These are phyloP conservation scores for Bothrops jararaca DNA, from an alignment of 2,113 vertebrate species.

Conservation along the genomic window DNA sequence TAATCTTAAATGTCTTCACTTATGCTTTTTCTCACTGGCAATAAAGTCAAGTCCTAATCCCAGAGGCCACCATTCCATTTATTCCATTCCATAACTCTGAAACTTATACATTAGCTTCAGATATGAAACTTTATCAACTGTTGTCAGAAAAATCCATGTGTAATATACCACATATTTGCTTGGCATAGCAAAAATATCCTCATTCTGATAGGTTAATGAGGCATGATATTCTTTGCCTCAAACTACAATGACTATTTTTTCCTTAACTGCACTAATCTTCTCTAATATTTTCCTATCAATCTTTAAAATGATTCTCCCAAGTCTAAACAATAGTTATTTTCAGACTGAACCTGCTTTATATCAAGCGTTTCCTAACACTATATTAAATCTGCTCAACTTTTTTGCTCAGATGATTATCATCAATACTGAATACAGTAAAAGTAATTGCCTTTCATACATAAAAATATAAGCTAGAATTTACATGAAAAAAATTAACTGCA, in stretches of 20 bases:
- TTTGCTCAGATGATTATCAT: background rate
- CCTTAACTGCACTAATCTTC: background rate
- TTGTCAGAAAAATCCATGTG: constrained; percentile 17
- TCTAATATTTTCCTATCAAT: background rate
- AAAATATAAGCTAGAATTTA: background rate
- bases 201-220: constrained; percentile 1
- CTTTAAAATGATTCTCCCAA: constrained; percentile 15
- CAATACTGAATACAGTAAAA: background rate
- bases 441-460: background rate
- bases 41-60: constrained; percentile 12
- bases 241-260: constrained; percentile 21
- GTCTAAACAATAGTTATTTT: background rate
- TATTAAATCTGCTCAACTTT: background rate
- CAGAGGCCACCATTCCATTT: constrained; percentile 24
- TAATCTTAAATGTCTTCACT: background rate
- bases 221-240: background rate
- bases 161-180: background rate
- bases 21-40: background rate
- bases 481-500: background rate
- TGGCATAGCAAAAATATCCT: constrained; percentile 6
- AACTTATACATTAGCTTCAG: constrained; percentile 12
- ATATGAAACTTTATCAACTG: constrained; percentile 14
- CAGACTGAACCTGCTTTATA: background rate
- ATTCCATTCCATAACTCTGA: constrained; percentile 8
- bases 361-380: background rate